Evolutionary conservation across 2,888 invertebrate species (phyloP), one percentile per base, ranked within the genome.

Genomic region (Philereme vetulata): DNA sequence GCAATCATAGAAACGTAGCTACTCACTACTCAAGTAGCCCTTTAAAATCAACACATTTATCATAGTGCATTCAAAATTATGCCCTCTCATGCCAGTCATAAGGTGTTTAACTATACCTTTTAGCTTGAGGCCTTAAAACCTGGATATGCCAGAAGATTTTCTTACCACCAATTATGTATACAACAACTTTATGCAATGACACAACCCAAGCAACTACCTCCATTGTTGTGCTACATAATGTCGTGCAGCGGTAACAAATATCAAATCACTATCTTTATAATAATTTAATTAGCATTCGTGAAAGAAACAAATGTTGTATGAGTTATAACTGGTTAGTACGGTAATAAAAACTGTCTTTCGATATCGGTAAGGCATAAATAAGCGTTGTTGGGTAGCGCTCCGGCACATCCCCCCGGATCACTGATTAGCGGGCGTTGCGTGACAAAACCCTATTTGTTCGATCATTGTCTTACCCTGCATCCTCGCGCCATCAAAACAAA

Each of bases 381-480:
- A 89, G 71, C 76, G 74, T 80, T 85, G 86, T 84, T 75, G 85
- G 75, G 86, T 85, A 84, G 84, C 84, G 82, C 80, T 81, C 77
- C 64, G 78, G 78, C 79, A 88, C 88, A 86, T 76, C 77, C 77
- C 69, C 77, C 77, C 69, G 82, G 89, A 90, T 90, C 76, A 74
- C 80, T 84, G 91, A 92, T 91, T 90, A 90, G 74, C 72, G 66
- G 67, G 71, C 74, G 65, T 92, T 76, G 91, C 91, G 91, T 92
- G 91, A 90, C 91, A 83, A 86, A 86, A 74, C 81, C 80, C 90
- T 90, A 91, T 92, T 92, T 90, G 91, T 90, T 84, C 81, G 85
- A 88, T 89, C 88, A 88, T 90, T 90, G 90, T 90, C 87, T 88
- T 78, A 72, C 71, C 66, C 83, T 79, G 86, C 85, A 85, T 85